A percentile compares a stretch with the other conserved stretches of the same genome.
phyloP scores from a whole-genome alignment of 1,140 invertebrate genomes.

The Nautilus pompilius region DNA sequence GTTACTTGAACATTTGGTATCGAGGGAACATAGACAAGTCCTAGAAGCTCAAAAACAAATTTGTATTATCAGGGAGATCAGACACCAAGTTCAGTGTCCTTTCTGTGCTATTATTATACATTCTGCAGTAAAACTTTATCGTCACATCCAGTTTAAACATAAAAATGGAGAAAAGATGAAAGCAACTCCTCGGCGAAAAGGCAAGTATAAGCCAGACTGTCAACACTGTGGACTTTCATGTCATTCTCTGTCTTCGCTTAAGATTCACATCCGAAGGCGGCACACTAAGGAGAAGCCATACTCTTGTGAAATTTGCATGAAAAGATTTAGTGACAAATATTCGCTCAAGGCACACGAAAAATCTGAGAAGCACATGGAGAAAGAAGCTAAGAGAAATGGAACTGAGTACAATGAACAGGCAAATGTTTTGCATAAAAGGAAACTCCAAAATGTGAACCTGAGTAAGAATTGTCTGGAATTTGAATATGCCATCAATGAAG shows the following conservation, averaged over 20 bases:
- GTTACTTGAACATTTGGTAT: conserved; percentile 68
- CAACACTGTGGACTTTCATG: conserved; percentile 27
- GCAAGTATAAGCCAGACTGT: conserved; percentile 20
- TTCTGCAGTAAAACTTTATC: conserved; percentile 59
- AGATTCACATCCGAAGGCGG: conserved; percentile 23
- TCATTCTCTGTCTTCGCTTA: conserved; percentile 18
- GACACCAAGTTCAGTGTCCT: conserved; percentile 63
- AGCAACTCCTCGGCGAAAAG: conserved; percentile 1
- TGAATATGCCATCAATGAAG: conserved; percentile 2
- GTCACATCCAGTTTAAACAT: conserved; percentile 67
- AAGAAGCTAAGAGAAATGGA: conserved; percentile 2
- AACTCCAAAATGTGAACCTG: background rate
- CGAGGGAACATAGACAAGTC: conserved; percentile 15
- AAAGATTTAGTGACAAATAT: conserved; percentile 20
- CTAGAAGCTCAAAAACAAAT: conserved; percentile 65
- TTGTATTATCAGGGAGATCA: conserved; percentile 69
- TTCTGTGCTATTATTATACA: conserved; percentile 59
- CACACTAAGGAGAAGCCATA: conserved; percentile 24
- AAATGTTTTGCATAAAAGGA: background rate
- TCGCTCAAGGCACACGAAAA: conserved; percentile 15
- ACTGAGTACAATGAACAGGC: background rate
- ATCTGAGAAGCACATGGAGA: conserved; percentile 11
- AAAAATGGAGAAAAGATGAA: conserved; percentile 36
- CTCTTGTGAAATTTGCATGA: conserved; percentile 27
- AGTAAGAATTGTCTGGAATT: too few species aligned